Base-by-base conservation (phyloP, 2,797 vertebrate species). In the Rhyacichthys aspro region DNA sequence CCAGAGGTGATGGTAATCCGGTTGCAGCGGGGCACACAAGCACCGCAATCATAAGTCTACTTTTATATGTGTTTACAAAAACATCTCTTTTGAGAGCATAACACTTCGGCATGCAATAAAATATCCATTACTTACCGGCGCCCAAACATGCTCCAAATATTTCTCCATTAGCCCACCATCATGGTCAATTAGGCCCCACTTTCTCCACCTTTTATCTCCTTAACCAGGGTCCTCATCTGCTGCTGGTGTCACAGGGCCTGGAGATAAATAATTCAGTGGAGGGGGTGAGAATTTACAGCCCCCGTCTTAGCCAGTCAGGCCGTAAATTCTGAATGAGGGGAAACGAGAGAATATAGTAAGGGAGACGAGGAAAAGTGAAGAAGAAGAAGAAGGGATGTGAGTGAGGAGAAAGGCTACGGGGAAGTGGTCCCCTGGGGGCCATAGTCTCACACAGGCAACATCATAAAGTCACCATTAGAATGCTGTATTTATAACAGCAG, bases 381-480 rank as follows among this genome's bases (percentile, higher is more conserved):
- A 69, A 70, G 77, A 70, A 66, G 49, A 74, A 65, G 39, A 70
- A 74, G 65, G 66, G 76, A 77, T 80, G 81, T 82, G 81, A 78
- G 76, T 73, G 81, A 80, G 73, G 81, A 79, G 82, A 76, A 76
- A 71, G 87, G 82, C 87, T 88, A 76, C 78, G 84, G 89, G 90
- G 86, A 91, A 92, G 94, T 94, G 93, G 91, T 93, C 95, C 94
- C 94, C 23, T 9, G 89, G 93, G 95, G 87, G 90, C 90, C 91
- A 88, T 97, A 92, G 91, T 92, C 94, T 94, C 93, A 92, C 94
- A 91, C 88, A 91, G 91, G 91, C 94, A 93, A 95, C 93, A 95
- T 95, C 96, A 97, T 97, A 96, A 96, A 96, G 93, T 92, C 89
- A 93, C 93, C 93, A 95, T 97, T 96, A 97, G 91, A 93, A 76